A percentile compares a stretch with the other conserved stretches of the same genome.
Evolutionary conservation across 2,888 invertebrate genomes (phyloP).

Genomic region (Heliconius sara): DNA sequence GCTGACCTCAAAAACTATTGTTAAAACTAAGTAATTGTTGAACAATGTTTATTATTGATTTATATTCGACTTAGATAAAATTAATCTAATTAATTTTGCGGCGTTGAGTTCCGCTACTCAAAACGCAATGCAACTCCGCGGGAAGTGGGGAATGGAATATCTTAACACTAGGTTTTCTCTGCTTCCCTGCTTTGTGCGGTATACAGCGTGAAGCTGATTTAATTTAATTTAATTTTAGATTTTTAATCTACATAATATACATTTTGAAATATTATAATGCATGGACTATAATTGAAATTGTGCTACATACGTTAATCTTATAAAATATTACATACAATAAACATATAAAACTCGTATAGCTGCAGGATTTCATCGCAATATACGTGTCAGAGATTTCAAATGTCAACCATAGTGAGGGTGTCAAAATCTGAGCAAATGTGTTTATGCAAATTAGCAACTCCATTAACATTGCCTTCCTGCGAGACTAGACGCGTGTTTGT

Average conservation of each 20-base stretch:
- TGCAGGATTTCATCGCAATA: conserved; percentile 38
- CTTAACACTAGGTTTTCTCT: too few species aligned
- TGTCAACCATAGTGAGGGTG: conserved; percentile 73
- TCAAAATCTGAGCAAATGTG: conserved; percentile 80
- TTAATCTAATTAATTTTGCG: too few species aligned
- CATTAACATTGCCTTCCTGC: conserved; percentile 71
- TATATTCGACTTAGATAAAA: too few species aligned
- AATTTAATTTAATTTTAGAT: too few species aligned
- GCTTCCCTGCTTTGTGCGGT: too few species aligned
- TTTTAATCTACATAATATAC: not conserved
- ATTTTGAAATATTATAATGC: not conserved
- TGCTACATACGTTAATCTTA: conserved; percentile 12
- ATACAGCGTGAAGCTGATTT: too few species aligned
- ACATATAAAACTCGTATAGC: conserved; percentile 27
- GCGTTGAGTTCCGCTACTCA: too few species aligned
- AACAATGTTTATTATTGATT: too few species aligned
- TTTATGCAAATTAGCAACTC: conserved; percentile 80
- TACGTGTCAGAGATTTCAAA: conserved; percentile 71
- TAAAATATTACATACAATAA: conserved; percentile 15
- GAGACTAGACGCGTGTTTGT: conserved; percentile 63
- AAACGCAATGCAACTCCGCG: too few species aligned
- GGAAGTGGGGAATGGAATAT: too few species aligned
- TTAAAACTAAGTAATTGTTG: too few species aligned
- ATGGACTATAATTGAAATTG: not conserved
- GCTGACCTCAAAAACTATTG: too few species aligned